Base-by-base conservation (phyloP, 2,888 invertebrate genomes). In the Gari tellinella region DNA sequence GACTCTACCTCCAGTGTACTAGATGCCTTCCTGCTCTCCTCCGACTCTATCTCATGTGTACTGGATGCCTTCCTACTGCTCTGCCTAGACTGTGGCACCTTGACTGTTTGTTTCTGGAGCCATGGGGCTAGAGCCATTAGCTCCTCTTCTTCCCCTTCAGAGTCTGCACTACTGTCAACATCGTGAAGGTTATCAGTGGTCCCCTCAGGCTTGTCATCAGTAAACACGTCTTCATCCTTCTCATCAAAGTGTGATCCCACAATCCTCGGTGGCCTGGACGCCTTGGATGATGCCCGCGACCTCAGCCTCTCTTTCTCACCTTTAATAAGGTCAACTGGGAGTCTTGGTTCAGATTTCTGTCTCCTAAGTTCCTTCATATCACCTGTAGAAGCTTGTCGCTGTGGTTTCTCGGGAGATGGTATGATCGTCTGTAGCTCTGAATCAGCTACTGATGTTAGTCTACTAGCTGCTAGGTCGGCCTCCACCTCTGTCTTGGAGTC, bases 231-330 rank as follows among this genome's bases (percentile, higher is more conserved):
- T 45, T 66, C 65, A n/a, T 60, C 55, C 25, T 38, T 43, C 40
- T 64, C 68, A 56, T 49, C 53, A 19, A 73, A 41, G 15, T 70
- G 63, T 19, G 43, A 46, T 1, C 60, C 52, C 21, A 62, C 31
- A 19, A 67, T 48, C 3, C 60, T 61, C 8, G 62, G 68, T 45
- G 45, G 51, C 45, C 49, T 67, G 31, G 77, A 61, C 21, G 49
- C 40, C 46, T 62, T 60, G 14, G 77, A 65, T 8, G 77, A 77
- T 46, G 65, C 45, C 57, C 77, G 72, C 25, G 77, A 72, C 60
- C 51, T 37, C 23, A 68, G 25, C 10, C 26, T 48, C 37, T 77
- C 75, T 26, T 69, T 52, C 21, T 75, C 75, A 51, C 75, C 75
- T 58, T 26, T 70, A 21, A 75, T 38, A 3, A 65, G 69, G n/a